These are phyloP conservation scores for Oncorhynchus kisutch DNA, from an alignment of 2,113 vertebrate genomes.

Conservation along the genomic window DNA sequence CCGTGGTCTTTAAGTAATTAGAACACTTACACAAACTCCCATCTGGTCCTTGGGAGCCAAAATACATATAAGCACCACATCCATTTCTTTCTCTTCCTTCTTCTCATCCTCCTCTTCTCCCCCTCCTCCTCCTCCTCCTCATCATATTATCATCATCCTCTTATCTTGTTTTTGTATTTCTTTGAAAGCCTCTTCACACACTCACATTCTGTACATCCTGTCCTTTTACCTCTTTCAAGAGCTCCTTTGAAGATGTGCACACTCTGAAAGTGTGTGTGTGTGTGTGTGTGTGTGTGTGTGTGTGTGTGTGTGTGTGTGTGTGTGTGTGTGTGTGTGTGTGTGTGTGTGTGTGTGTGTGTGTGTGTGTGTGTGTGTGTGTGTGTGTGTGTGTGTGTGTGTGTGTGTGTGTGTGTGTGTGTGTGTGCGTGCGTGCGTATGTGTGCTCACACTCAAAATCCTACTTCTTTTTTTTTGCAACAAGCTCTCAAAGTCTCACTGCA, in stretches of 20 bases:
- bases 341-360: accelerated
- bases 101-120: neutral
- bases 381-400: neutral
- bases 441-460: neutral
- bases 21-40: constrained; percentile 23
- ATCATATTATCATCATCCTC: constrained; percentile 19
- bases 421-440: too few species aligned
- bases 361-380: too few species aligned
- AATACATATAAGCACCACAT: constrained; percentile 63
- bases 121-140: constrained; percentile 41
- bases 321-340: too few species aligned
- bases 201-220: constrained; percentile 67
- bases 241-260: constrained; percentile 74
- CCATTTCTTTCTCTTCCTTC: constrained; percentile 55
- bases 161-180: constrained; percentile 63
- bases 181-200: constrained; percentile 78
- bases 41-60: constrained; percentile 31
- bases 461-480: neutral
- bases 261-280: constrained; percentile 37
- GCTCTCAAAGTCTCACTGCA: too few species aligned
- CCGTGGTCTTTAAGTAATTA: neutral
- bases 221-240: constrained; percentile 75
- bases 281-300: constrained; percentile 15
- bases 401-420: too few species aligned
- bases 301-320: too few species aligned